Evolutionary conservation across 2,797 vertebrate genomes (phyloP), one percentile per base, ranked within the genome.

Genomic region (Nyctibius grandis): DNA sequence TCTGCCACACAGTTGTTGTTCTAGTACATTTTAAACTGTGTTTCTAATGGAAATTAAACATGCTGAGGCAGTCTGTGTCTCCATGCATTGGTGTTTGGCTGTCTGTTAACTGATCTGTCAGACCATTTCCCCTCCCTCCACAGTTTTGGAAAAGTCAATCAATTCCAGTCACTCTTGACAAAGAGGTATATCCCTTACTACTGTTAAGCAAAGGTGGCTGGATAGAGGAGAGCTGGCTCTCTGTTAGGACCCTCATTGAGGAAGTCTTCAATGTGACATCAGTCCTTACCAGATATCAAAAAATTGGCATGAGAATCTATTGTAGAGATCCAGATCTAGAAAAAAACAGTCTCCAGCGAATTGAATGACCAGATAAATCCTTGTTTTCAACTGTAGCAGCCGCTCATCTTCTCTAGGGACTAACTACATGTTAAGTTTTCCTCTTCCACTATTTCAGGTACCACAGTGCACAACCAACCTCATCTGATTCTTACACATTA

Each of bases 71-170:
- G 12, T 51, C 33, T 50, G 10, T 67, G n/a, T 65, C 42, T 86
- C 51, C 42, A 50, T 0, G 4, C 42, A 68, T 1, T 0, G 0
- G 16, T 40, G 15, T 76, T 38, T 65, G 53, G 23, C 51, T 80
- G 20, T 12, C 38, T 56, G 21, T 51, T 65, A 84, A 45, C 18
- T 93, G 60, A 93, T 54, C 60, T 4, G 5, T 28, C 0, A 0
- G 20, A 56, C 22, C 5, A 16, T 79, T 69, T 15, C 18, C 4
- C 3, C 26, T 82, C 8, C 14, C 20, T 90, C 60, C 67, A 70
- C 36, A 18, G 5, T 33, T 85, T 51, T 67, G 63, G 59, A 82
- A 74, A 91, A 67, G 56, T 59, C 33, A 44, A 5, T 79, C n/a
- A 50, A 17, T 56, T 87, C 38, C 51, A 80, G 56, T 42, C 64